Evolutionary conservation across 2,113 vertebrate species (phyloP), one percentile per base, ranked within the genome.

Genomic region (Lipophrys pholis): DNA sequence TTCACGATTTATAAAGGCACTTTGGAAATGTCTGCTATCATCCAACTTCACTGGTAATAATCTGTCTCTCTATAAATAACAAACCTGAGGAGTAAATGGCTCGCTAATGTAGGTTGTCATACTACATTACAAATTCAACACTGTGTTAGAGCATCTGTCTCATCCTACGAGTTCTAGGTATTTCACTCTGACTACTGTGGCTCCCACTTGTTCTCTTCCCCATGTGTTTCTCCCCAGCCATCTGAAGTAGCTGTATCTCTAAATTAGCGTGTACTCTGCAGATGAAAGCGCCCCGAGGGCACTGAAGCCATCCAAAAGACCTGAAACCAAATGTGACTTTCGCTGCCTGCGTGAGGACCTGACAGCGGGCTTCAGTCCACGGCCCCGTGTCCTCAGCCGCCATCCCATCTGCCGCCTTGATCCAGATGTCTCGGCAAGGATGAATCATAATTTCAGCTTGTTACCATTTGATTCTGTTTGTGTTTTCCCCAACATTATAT

Each of bases 381-480:
- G 80, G 76, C 43, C 69, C 80, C 70, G 45, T 70, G 81, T 88
- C 79, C 73, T 69, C 72, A 63, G 49, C 78, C 67, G 46, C 62
- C 60, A 40, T 71, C 75, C 54, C 81, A 78, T 82, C 79, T 69
- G 46, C 74, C 17, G 59, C 78, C 75, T 68, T 70, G 52, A 89
- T 87, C 86, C 88, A 90, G 88, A 87, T 89, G 83, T 79, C 43
- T 85, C 59, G 57, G 84, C 64, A 80, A 80, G 60, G 56, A 86
- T 84, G 86, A 91, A 85, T 91, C 86, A 89, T 79, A 75, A 80
- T 58, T 81, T 73, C 73, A 86, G 74, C 73, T 84, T 80, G 78
- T 86, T 79, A 53, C 83, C 55, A 81, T 83, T 84, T 70, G 39
- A 79, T 70, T 66, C 60, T 55, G 36, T 64, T 57, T 72, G 78